Percentiles rank a stretch among this genome's conserved stretches.
These are phyloP conservation scores for Porites lobata DNA, from an alignment of 92 coral and sea anemone species.

Conservation along the genomic window DNA sequence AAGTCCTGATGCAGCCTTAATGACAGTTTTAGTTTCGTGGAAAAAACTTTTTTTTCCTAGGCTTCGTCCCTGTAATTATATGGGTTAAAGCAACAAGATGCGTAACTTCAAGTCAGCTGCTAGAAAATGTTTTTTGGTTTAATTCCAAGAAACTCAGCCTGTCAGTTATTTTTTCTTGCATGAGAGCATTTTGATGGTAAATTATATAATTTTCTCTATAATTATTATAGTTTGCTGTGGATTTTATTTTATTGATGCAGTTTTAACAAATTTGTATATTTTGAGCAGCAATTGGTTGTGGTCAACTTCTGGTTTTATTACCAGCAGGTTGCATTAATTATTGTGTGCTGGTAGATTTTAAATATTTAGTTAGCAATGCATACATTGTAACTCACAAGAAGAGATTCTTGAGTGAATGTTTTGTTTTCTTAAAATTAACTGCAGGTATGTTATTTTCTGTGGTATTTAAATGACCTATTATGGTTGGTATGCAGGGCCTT, in stretches of 20 bases:
- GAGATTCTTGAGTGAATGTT: conserved; percentile 9
- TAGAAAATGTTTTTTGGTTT: too few relatives aligned
- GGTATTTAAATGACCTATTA: neutral
- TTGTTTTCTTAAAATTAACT: neutral
- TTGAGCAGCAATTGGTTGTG: neutral
- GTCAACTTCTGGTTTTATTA: conserved; percentile 13
- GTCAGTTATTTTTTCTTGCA: too few relatives aligned
- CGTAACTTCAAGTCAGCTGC: neutral
- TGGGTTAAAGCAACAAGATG: neutral
- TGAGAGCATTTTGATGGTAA: too few relatives aligned
- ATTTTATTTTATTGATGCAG: too few relatives aligned
- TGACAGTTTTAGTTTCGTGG: too few relatives aligned
- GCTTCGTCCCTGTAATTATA: neutral
- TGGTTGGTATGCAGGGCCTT: neutral
- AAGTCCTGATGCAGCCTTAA: too few relatives aligned
- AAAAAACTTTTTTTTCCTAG: too few relatives aligned
- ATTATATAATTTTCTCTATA: too few relatives aligned
- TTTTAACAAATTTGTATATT: too few relatives aligned
- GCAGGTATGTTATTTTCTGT: conserved; percentile 9
- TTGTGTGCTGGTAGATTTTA: conserved; percentile 6
- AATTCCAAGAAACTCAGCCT: too few relatives aligned
- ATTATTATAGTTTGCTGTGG: too few relatives aligned
- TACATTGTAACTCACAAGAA: conserved; percentile 1
- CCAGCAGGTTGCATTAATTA: conserved; percentile 27
- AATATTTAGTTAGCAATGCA: conserved; percentile 32